These are phyloP conservation scores for Laticauda colubrina DNA, from an alignment of 2,113 vertebrate species.

Conservation along the genomic window DNA sequence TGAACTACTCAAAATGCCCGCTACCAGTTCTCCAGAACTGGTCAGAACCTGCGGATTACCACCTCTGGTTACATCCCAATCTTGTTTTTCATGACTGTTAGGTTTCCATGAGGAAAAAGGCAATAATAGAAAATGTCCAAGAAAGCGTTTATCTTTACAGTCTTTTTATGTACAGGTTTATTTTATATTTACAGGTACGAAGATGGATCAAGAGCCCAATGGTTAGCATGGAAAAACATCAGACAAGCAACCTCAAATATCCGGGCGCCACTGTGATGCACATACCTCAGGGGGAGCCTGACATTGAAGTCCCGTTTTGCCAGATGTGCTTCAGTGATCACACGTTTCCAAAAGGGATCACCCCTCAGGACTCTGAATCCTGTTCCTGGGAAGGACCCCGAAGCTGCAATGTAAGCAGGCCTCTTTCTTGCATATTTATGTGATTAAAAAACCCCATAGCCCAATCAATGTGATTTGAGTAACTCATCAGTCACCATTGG, in stretches of 20 bases:
- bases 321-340: slow-evolving; percentile 78
- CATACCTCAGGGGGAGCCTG: slow-evolving; percentile 75
- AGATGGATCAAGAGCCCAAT: slow-evolving; percentile 93
- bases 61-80: background rate
- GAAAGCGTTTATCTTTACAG: background rate
- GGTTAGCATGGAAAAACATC: slow-evolving; percentile 84
- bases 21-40: no score
- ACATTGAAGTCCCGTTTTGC: slow-evolving; percentile 78
- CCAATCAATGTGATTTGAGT: background rate
- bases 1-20: no score
- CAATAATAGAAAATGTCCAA: background rate
- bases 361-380: slow-evolving; percentile 73
- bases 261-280: slow-evolving; percentile 72
- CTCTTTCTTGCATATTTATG: slow-evolving; percentile 1
- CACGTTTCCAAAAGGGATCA: slow-evolving; percentile 66
- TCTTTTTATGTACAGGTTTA: background rate
- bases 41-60: no score
- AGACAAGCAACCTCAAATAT: slow-evolving; percentile 77
- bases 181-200: slow-evolving; percentile 76
- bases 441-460: slow-evolving; percentile 5
- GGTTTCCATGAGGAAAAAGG: background rate
- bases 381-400: slow-evolving; percentile 78
- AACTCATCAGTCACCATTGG: slow-evolving; percentile 27
- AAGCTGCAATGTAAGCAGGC: slow-evolving; percentile 79
- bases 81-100: background rate